Evolutionary conservation across 2,888 invertebrate species (phyloP).

Genomic region (Torymus auratus): DNA sequence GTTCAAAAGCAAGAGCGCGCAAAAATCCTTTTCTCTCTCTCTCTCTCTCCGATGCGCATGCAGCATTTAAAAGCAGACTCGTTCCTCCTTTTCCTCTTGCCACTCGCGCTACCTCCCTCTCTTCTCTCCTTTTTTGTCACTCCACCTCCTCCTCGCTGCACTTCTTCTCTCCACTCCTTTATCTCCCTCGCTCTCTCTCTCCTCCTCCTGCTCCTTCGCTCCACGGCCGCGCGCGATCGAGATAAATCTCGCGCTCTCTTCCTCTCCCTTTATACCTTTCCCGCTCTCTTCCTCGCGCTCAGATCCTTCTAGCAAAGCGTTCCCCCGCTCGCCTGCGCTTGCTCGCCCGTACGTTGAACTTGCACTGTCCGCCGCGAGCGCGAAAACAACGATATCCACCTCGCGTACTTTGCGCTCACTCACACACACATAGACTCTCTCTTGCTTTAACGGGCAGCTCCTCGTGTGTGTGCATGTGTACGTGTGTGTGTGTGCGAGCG

Average conservation of each 20-base stretch:
- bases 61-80: too few relatives aligned
- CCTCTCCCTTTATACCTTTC: slow-evolving; percentile 6
- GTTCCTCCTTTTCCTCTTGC: slow-evolving; percentile 11
- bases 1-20: too few relatives aligned
- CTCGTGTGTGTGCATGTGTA: too few relatives aligned
- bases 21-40: too few relatives aligned
- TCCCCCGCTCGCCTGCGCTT: too few relatives aligned
- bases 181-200: not conserved
- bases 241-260: not conserved
- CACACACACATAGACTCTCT: not conserved
- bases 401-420: not conserved
- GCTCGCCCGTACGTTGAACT: slow-evolving; percentile 42
- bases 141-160: not conserved
- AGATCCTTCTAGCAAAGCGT: slow-evolving; percentile 24
- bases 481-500: too few relatives aligned
- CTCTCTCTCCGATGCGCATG: not conserved
- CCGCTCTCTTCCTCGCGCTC: not conserved
- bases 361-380: not conserved
- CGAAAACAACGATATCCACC: not conserved
- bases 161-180: not conserved
- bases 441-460: not conserved
- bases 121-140: not conserved
- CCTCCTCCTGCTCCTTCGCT: not conserved
- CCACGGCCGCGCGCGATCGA: not conserved
- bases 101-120: slow-evolving; percentile 7